Percentiles rank a stretch among this genome's conserved stretches.
Evolutionary conservation across 1,140 invertebrate species (phyloP).

Genomic region (Leptestheria dahalacensis): DNA sequence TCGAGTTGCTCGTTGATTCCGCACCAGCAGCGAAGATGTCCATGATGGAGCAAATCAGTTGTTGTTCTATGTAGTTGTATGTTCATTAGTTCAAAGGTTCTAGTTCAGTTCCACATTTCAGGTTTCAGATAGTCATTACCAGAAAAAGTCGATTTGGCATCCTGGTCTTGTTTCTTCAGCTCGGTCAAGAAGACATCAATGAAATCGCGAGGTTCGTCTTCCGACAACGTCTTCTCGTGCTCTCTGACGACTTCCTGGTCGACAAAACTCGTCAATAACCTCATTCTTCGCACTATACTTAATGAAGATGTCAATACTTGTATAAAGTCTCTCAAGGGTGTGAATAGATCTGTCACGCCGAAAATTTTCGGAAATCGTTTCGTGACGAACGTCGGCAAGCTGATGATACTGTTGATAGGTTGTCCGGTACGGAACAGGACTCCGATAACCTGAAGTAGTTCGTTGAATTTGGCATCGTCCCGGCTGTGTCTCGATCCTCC

Average conservation of each 20-base stretch:
- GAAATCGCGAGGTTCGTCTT: no score
- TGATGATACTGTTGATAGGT: background rate
- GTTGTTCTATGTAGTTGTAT: constrained; percentile 34
- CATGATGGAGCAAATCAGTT: constrained; percentile 39
- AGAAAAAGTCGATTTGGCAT: constrained; percentile 30
- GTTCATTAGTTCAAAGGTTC: background rate
- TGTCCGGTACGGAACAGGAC: background rate
- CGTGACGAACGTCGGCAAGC: background rate
- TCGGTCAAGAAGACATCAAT: constrained; percentile 60
- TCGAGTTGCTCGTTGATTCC: constrained; percentile 41
- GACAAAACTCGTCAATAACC: background rate
- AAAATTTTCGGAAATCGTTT: background rate
- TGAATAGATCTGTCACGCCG: constrained; percentile 11
- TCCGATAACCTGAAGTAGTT: constrained; percentile 41
- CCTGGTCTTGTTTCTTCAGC: constrained; percentile 37
- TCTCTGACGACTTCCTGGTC: constrained; percentile 40
- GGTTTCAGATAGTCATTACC: constrained; percentile 23
- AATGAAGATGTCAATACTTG: constrained; percentile 1
- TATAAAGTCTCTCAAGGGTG: constrained; percentile 11
- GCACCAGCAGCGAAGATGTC: constrained; percentile 46
- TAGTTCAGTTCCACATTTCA: background rate
- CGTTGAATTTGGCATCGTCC: no score
- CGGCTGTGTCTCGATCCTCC: no score
- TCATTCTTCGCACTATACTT: background rate
- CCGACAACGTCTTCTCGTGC: constrained; percentile 33